phyloP scores from a whole-genome alignment of 2,113 vertebrate genomes.

The Etheostoma spectabile region DNA sequence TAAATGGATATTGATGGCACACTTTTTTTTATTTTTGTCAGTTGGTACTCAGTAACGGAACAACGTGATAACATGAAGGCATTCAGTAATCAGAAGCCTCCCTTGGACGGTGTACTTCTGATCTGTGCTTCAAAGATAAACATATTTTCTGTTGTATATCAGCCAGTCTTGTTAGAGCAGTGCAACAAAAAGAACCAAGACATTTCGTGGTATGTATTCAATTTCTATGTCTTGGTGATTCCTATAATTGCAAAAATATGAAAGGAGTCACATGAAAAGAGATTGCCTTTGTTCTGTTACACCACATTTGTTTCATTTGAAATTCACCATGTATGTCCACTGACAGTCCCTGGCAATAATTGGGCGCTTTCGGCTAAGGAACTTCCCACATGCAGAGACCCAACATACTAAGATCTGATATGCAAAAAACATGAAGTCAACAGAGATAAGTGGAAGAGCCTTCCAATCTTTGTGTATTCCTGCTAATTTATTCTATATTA shows the following conservation, averaged over 20 bases:
- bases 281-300: constrained; percentile 41
- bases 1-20: constrained; percentile 34
- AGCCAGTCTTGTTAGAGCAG: constrained; percentile 25
- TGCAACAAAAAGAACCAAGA: neutral
- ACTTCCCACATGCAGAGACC: constrained; percentile 42
- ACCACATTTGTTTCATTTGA: constrained; percentile 60
- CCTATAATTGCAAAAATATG: constrained; percentile 50
- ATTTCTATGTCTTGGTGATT: constrained; percentile 16
- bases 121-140: constrained; percentile 56
- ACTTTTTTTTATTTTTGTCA: constrained; percentile 47
- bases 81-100: constrained; percentile 40
- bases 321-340: constrained; percentile 34
- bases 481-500: neutral
- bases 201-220: constrained; percentile 1
- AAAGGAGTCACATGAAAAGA: constrained; percentile 39
- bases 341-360: constrained; percentile 52
- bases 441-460: neutral
- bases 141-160: constrained; percentile 34
- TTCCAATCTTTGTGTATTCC: constrained; percentile 10
- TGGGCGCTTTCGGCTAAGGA: constrained; percentile 47
- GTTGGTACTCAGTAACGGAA: constrained; percentile 4
- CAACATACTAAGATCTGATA: constrained; percentile 14
- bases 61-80: constrained; percentile 41
- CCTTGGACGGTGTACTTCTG: constrained; percentile 35
- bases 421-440: constrained; percentile 21